Conservation (phyloP, 2,888 invertebrate genomes). For the Acanthacorydalis orientalis region DNA sequence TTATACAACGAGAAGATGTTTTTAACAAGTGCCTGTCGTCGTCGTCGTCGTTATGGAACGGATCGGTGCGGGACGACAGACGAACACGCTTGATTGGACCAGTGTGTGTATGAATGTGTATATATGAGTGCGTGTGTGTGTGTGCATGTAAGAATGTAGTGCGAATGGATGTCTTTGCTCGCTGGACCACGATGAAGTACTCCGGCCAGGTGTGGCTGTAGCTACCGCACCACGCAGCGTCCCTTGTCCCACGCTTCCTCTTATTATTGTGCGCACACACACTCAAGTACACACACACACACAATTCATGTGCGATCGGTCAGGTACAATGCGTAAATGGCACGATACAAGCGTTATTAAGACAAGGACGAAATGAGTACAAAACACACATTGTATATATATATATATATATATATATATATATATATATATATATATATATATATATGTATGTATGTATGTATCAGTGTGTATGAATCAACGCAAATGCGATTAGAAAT, state of each 20-base stretch:
- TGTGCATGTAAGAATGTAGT: background rate
- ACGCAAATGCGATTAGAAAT: no score
- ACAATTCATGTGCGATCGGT: background rate
- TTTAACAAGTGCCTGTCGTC: background rate
- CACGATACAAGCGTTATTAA: background rate
- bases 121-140: no score
- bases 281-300: no score
- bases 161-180: background rate
- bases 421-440: no score
- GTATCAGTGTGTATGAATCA: no score
- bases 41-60: background rate
- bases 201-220: background rate
- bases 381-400: no score
- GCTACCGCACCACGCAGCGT: no score
- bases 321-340: background rate
- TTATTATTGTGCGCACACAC: no score
- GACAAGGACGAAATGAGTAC: no score
- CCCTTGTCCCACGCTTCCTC: no score
- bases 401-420: no score
- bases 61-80: background rate
- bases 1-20: background rate
- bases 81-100: background rate
- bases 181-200: background rate
- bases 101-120: background rate
- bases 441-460: no score